Evolutionary conservation across 2,113 vertebrate genomes (phyloP).

Genomic region (Raja brachyura): DNA sequence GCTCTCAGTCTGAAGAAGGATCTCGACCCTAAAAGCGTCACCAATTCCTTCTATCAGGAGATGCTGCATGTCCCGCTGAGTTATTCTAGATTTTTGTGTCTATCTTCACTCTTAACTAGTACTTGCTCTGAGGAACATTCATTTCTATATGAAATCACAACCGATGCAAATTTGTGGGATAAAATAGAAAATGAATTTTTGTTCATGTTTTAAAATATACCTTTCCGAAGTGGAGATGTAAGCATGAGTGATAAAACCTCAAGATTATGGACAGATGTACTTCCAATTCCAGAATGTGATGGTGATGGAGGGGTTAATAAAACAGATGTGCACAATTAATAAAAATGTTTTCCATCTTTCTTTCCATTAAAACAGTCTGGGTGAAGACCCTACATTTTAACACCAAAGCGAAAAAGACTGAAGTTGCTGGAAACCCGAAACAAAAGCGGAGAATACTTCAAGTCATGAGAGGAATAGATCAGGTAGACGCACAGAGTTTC

Average conservation of each 20-base stretch:
- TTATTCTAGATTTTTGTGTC: too few species aligned
- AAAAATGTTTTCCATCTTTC: not conserved
- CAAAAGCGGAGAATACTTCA: too few species aligned
- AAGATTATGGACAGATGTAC: not conserved
- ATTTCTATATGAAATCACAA: not conserved
- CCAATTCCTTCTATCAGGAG: too few species aligned
- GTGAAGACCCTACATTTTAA: too few species aligned
- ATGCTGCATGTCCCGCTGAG: too few species aligned
- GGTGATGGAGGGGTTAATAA: not conserved
- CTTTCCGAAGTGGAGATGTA: not conserved
- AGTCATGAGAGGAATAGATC: too few species aligned
- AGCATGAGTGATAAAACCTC: not conserved
- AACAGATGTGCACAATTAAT: not conserved
- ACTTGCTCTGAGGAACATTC: not conserved
- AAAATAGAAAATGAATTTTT: not conserved
- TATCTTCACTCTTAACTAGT: not conserved
- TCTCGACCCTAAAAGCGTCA: too few species aligned
- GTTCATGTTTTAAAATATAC: too few species aligned
- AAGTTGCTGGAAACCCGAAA: too few species aligned
- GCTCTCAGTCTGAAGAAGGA: too few species aligned
- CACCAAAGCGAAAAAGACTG: too few species aligned
- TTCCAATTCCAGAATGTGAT: not conserved
- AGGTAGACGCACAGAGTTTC: too few species aligned
- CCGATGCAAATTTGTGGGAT: not conserved
- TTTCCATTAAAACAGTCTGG: not conserved